Conservation (phyloP, 2,797 vertebrate species). For the Parauchenoglanis punctatus region DNA sequence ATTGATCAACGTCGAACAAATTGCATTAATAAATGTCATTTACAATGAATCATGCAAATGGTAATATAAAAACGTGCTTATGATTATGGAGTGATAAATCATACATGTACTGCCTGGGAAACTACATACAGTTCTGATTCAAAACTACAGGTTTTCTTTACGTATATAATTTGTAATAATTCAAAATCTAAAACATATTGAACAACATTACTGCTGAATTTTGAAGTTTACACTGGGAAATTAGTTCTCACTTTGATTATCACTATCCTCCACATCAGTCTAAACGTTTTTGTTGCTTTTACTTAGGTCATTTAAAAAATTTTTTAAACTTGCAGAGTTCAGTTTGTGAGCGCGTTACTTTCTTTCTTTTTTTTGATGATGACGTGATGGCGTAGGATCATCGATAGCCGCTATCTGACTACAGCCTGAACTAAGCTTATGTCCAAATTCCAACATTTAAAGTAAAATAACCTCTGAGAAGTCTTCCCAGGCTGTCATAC, state of each 20-base stretch:
- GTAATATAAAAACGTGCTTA: background rate
- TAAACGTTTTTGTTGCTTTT: background rate
- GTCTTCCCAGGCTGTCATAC: background rate
- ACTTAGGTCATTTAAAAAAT: background rate
- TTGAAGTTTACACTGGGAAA: background rate
- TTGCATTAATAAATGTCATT: background rate
- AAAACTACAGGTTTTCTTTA: too few relatives aligned
- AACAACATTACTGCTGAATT: background rate
- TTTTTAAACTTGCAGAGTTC: background rate
- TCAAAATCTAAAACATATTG: background rate
- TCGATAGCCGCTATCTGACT: too few relatives aligned
- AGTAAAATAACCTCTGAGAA: background rate
- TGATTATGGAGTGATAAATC: background rate
- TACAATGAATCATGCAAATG: background rate
- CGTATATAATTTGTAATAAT: background rate
- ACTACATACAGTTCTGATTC: background rate
- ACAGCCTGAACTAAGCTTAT: background rate
- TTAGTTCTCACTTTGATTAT: background rate
- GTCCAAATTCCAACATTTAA: background rate
- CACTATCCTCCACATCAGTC: background rate
- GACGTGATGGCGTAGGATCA: background rate
- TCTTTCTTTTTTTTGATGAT: background rate
- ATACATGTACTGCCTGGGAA: background rate
- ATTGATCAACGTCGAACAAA: background rate
- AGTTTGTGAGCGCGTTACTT: background rate